Evolutionary conservation across 2,888 invertebrate genomes (phyloP), one percentile per base, ranked within the genome.

Genomic region (Xanthorhoe spadicearia): DNA sequence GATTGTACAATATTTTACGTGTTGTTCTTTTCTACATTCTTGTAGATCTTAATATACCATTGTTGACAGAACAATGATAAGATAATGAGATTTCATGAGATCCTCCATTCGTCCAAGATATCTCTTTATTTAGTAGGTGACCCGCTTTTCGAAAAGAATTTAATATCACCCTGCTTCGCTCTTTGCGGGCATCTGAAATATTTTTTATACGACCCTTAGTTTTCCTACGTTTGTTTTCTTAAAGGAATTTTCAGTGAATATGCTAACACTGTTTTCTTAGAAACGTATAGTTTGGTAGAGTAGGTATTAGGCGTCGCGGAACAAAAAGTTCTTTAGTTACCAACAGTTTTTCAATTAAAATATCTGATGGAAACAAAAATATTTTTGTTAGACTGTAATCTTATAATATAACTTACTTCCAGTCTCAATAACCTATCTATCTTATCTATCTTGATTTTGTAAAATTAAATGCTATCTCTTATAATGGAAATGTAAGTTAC

Each of bases 91-190:
- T 62, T 66, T 66, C 17, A 52, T 55, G 18, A 13, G 35, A 61
- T 56, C 35, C 48, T 53, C 52, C 48, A 49, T 35, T 49, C 23
- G 59, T 60, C 48, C 38, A 50, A 28, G 55, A 51, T 38, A 59
- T 49, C 35, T 48, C 50, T 49, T 63, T 38, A 43, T 64, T 60
- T 43, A 59, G 68, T 70, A 75, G 75, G 76, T 73, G 74, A 76
- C 72, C 73, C 64, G 68, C 68, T 70, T 71, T 60, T 58, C 49
- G 62, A 57, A 64, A 77, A 74, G 81, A 83, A 82, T 83, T 80
- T 83, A 82, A 83, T 83, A 82, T 80, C 71, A 69, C 69, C 70
- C 60, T 68, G 62, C 65, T 69, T 69, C 70, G 69, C 77, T 73
- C 65, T 58, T 68, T 63, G 65, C 53, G 54, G 65, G 56, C 63